These are phyloP conservation scores for Ethmia dodecea DNA, from an alignment of 2,888 invertebrate species.

Conservation along the genomic window DNA sequence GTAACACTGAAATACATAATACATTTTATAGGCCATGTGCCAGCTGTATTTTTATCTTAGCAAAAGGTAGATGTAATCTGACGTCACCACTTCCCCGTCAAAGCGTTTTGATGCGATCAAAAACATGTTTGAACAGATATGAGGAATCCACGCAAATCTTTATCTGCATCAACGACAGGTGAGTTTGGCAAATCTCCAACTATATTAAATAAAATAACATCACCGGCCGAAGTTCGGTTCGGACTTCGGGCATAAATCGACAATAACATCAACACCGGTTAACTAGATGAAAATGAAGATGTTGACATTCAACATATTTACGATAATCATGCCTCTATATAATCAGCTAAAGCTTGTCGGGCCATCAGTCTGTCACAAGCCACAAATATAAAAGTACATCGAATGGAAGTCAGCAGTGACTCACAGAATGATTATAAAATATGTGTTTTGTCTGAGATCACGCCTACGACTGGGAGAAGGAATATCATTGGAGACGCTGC, in stretches of 20 bases:
- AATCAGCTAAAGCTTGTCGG: conserved; percentile 14
- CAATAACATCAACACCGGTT: neutral
- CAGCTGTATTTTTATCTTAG: too few relatives aligned
- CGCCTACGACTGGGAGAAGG: conserved; percentile 32
- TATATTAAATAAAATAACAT: conserved; percentile 7
- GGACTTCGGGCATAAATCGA: neutral
- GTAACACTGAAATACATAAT: too few relatives aligned
- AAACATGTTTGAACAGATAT: too few relatives aligned
- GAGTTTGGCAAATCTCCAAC: conserved; percentile 3
- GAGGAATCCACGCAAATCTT: neutral
- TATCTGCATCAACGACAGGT: conserved; percentile 6
- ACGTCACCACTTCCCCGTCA: too few relatives aligned
- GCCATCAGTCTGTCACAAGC: conserved; percentile 12
- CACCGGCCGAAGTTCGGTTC: neutral
- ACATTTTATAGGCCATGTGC: too few relatives aligned
- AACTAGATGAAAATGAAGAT: conserved; percentile 17
- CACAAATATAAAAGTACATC: conserved; percentile 8
- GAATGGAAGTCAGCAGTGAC: conserved; percentile 23
- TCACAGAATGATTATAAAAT: conserved; percentile 32
- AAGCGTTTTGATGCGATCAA: too few relatives aligned
- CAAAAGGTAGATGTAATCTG: too few relatives aligned
- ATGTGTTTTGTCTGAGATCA: conserved; percentile 41
- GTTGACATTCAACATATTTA: conserved; percentile 19
- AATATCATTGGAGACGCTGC: too few relatives aligned
- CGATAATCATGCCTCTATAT: conserved; percentile 11